Conservation (phyloP, 2,888 invertebrate genomes). For the Iselma pallidipennis region DNA sequence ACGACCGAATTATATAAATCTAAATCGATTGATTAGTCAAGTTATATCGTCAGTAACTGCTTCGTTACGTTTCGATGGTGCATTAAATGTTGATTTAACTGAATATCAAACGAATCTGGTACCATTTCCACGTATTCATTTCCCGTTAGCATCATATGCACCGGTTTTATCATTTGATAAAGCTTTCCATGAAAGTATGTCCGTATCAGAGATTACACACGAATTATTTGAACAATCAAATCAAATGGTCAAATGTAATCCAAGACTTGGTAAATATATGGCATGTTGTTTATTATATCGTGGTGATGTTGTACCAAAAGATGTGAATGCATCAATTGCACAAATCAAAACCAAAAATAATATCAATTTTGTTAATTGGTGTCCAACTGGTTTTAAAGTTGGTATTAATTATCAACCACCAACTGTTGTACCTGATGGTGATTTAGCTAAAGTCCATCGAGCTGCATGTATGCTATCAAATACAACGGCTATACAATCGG, state of each 20-base stretch:
- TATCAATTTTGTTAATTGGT: conserved; percentile 91
- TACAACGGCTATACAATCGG: conserved; percentile 94
- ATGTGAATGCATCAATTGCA: conserved; percentile 90
- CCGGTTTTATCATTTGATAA: conserved; percentile 92
- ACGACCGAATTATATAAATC: conserved; percentile 82
- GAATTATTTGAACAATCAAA: conserved; percentile 95
- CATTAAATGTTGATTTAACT: conserved; percentile 70
- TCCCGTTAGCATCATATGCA: conserved; percentile 89
- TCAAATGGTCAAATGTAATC: conserved; percentile 93
- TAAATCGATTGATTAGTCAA: conserved; percentile 84
- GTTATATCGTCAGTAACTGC: conserved; percentile 39
- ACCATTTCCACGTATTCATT: conserved; percentile 94
- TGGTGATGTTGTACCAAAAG: conserved; percentile 61
- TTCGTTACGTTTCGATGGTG: too few species aligned
- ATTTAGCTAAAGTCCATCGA: conserved; percentile 89
- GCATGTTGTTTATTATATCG: conserved; percentile 91
- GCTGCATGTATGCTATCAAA: conserved; percentile 98
- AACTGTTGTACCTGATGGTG: conserved; percentile 84
- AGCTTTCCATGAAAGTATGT: conserved; percentile 89
- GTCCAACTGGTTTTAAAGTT: conserved; percentile 77
- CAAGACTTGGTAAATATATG: conserved; percentile 90
- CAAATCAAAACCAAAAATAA: conserved; percentile 93
- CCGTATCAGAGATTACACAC: conserved; percentile 91
- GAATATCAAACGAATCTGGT: conserved; percentile 94
- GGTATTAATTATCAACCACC: conserved; percentile 93